Evolutionary conservation across 1,140 invertebrate genomes (phyloP).

Genomic region (Metopolophium dirhodum): DNA sequence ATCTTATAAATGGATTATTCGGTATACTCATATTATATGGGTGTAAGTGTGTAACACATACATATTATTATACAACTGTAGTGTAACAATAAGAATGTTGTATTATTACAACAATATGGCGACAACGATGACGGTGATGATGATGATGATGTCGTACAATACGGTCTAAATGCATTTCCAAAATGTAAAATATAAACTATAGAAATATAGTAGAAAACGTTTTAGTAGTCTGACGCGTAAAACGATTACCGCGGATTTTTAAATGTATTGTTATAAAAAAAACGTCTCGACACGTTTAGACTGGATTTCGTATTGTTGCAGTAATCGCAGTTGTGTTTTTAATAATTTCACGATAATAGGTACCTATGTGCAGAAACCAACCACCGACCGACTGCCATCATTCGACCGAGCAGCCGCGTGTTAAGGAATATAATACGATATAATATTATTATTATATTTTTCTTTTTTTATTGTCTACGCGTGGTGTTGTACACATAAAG

Average conservation of each 20-base stretch:
- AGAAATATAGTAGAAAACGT: neutral
- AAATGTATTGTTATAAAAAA: neutral
- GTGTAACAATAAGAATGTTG: too few species aligned
- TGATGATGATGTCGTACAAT: neutral
- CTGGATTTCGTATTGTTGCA: neutral
- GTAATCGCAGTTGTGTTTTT: neutral
- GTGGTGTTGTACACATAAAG: neutral
- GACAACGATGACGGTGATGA: neutral
- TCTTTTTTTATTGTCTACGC: neutral
- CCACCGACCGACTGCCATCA: neutral
- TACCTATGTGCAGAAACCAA: neutral
- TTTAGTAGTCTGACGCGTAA: neutral
- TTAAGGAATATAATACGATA: conserved; percentile 1
- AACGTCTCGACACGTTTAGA: neutral
- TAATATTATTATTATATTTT: neutral
- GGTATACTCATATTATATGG: neutral
- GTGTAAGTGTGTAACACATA: neutral
- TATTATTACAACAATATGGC: neutral
- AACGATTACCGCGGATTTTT: neutral
- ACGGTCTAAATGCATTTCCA: neutral
- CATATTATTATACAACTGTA: neutral
- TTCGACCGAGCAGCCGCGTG: neutral
- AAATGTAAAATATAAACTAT: neutral
- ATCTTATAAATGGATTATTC: too few species aligned
- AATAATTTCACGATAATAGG: neutral